Percentiles rank a stretch among this genome's conserved stretches.
These are phyloP conservation scores for Phaethornis superciliosus DNA, from an alignment of 2,113 vertebrate genomes.

Conservation along the genomic window DNA sequence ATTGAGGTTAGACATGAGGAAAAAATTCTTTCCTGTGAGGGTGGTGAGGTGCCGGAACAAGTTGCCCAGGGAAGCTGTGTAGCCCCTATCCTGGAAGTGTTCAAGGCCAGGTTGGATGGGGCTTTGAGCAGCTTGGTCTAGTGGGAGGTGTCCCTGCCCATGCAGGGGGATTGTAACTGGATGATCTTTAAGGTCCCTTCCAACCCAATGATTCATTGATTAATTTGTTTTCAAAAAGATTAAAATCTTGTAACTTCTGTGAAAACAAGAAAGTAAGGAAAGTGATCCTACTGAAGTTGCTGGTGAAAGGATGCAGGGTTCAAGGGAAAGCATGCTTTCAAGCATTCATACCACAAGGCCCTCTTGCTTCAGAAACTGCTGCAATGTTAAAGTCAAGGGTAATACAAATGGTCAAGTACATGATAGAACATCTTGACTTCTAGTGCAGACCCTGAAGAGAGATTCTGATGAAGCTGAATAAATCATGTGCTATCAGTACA, in stretches of 20 bases:
- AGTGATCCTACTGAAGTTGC: background rate
- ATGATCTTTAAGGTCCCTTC: no score
- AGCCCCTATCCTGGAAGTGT: no score
- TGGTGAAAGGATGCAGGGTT: background rate
- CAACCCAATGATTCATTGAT: background rate
- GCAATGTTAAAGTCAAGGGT: background rate
- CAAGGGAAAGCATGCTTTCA: background rate
- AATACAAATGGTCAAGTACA: background rate
- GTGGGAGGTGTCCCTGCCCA: no score
- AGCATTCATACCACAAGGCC: background rate
- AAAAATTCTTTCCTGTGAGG: no score
- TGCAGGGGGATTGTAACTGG: no score
- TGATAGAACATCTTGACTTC: background rate
- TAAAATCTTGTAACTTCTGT: background rate
- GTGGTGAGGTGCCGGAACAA: no score
- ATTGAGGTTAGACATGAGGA: no score
- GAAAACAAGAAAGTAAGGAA: background rate
- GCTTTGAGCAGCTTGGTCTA: no score
- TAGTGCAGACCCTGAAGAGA: background rate
- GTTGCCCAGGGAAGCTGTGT: no score
- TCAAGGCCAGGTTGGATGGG: no score
- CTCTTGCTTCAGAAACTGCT: background rate
- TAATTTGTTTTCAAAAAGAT: background rate
- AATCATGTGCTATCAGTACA: background rate
- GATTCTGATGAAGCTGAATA: background rate